Evolutionary conservation across 2,888 invertebrate species (phyloP).

Genomic region (Itoplectis maculator): DNA sequence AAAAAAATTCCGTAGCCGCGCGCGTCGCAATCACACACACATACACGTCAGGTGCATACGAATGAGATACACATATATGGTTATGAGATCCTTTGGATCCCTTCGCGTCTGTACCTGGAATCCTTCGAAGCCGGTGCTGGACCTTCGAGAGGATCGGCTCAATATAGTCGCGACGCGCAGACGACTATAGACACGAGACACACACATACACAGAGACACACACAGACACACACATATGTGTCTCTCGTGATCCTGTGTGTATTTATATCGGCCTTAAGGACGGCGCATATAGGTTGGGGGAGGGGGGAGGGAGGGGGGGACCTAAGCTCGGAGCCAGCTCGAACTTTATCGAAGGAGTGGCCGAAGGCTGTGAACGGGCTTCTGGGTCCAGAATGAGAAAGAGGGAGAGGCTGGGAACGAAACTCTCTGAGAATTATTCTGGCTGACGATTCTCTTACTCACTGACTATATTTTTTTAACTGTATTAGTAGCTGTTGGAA

Average conservation of each 20-base stretch:
- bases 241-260: conserved; percentile 4
- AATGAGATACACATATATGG: conserved; percentile 25
- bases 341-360: conserved; percentile 62
- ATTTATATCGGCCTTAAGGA: conserved; percentile 49
- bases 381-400: conserved; percentile 22
- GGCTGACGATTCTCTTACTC: too few relatives aligned
- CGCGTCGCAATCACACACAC: not conserved
- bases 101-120: conserved; percentile 38
- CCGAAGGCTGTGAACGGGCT: conserved; percentile 9
- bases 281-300: not conserved
- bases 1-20: conserved; percentile 14
- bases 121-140: conserved; percentile 31
- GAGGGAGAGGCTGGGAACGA: not conserved
- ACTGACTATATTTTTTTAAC: not conserved
- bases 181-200: too few relatives aligned
- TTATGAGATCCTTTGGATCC: conserved; percentile 23
- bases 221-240: not conserved
- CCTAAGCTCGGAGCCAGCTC: conserved; percentile 57
- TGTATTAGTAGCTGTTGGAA: not conserved
- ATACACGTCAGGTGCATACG: not conserved
- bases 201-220: not conserved
- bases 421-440: too few relatives aligned
- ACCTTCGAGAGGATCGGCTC: conserved; percentile 42
- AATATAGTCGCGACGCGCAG: not conserved
- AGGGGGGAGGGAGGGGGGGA: conserved; percentile 36